Conservation (phyloP, 2,888 invertebrate species). For the Phania funesta region DNA sequence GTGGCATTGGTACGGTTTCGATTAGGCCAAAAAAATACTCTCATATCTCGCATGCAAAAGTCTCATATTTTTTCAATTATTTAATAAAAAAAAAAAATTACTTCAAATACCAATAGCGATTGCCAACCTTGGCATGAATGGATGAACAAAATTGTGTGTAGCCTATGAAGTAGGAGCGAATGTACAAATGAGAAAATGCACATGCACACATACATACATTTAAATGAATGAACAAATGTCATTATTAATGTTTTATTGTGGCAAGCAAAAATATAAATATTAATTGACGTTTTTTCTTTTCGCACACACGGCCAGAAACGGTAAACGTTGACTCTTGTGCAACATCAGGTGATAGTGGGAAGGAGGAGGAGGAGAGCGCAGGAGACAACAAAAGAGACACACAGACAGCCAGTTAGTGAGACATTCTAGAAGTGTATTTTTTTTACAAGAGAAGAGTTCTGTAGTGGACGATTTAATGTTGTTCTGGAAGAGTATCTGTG, state of each 20-base stretch:
- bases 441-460: background rate
- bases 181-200: background rate
- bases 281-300: conserved; percentile 65
- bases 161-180: conserved; percentile 1
- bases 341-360: background rate
- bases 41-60: too few species aligned
- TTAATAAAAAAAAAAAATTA: too few species aligned
- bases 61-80: too few species aligned
- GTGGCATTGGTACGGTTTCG: too few species aligned
- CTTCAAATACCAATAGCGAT: too few species aligned
- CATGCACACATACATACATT: background rate
- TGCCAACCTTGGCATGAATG: background rate
- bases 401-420: conserved; percentile 9
- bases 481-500: conserved; percentile 10
- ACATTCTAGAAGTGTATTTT: conserved; percentile 45
- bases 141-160: background rate
- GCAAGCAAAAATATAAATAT: conserved; percentile 67
- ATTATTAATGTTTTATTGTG: conserved; percentile 67
- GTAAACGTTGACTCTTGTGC: conserved; percentile 37
- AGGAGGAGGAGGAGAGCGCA: background rate
- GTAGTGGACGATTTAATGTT: conserved; percentile 40
- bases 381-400: conserved; percentile 12
- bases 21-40: too few species aligned
- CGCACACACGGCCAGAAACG: conserved; percentile 8
- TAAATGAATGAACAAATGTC: conserved; percentile 60